Percentiles rank a stretch among this genome's conserved stretches.
These are phyloP conservation scores for Oscheius myriophilus DNA, from an alignment of 2,888 invertebrate species.

Conservation along the genomic window DNA sequence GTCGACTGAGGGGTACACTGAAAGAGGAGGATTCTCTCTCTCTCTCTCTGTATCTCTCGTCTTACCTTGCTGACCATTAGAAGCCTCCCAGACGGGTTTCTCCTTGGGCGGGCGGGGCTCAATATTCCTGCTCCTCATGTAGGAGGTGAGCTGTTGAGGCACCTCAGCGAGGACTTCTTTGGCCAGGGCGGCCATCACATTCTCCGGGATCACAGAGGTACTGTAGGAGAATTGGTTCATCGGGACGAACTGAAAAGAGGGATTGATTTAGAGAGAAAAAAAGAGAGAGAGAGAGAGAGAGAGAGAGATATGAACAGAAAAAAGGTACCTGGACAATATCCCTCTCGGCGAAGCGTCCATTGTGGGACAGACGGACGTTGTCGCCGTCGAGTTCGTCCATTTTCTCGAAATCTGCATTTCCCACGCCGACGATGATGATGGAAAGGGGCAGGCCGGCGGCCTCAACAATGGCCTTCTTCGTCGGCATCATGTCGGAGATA, in stretches of 20 bases:
- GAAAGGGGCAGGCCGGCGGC: conserved; percentile 77
- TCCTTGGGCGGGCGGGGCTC: conserved; percentile 28
- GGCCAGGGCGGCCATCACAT: conserved; percentile 73
- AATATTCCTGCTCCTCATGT: conserved; percentile 47
- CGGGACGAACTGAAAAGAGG: conserved; percentile 67
- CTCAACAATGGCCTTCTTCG: conserved; percentile 73
- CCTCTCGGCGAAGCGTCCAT: conserved; percentile 74
- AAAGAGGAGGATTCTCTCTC: too few species aligned
- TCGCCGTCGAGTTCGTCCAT: conserved; percentile 78
- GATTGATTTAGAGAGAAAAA: too few species aligned
- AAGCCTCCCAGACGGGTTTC: background rate
- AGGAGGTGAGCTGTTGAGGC: conserved; percentile 56
- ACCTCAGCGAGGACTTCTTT: conserved; percentile 73
- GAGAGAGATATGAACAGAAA: too few species aligned
- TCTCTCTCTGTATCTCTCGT: too few species aligned
- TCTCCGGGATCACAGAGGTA: conserved; percentile 53
- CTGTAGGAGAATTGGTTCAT: conserved; percentile 69
- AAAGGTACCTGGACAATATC: conserved; percentile 76
- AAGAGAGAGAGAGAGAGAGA: background rate
- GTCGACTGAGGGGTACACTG: too few species aligned
- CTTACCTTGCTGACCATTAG: too few species aligned
- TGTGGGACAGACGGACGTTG: conserved; percentile 71
- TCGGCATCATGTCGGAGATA: conserved; percentile 77
- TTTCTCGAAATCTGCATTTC: conserved; percentile 76
- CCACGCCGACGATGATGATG: conserved; percentile 78